Conservation (phyloP, 2,797 vertebrate species). For the Mormyrus hasselquistii region DNA sequence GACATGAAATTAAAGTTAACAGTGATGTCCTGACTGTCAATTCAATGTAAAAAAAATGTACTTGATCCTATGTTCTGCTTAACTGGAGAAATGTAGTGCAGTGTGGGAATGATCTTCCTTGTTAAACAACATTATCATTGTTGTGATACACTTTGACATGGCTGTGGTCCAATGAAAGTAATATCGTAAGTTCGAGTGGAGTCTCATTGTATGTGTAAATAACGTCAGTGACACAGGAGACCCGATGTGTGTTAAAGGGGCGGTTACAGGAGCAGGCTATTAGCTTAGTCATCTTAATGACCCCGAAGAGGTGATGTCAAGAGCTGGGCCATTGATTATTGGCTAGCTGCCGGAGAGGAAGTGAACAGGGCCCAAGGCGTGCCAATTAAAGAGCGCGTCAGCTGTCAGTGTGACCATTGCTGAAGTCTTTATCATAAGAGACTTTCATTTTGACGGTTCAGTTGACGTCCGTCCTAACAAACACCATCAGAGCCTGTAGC, state of each 20-base stretch:
- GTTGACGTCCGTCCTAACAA: neutral
- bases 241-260: conserved; percentile 11
- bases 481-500: neutral
- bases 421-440: neutral
- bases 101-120: neutral
- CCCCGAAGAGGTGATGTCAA: neutral
- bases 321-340: neutral
- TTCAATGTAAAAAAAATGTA: neutral
- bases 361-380: neutral
- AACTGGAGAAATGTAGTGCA: conserved; percentile 14
- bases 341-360: neutral
- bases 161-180: conserved; percentile 22
- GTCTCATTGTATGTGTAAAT: conserved; percentile 7
- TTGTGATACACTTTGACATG: conserved; percentile 12
- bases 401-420: neutral
- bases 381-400: neutral
- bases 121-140: conserved; percentile 38
- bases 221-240: neutral
- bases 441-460: neutral
- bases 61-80: neutral
- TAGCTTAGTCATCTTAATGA: neutral
- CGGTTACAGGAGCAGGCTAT: neutral
- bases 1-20: neutral
- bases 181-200: conserved; percentile 3
- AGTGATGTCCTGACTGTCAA: neutral